These are phyloP conservation scores for Dicyrtoma fusca DNA, from an alignment of 2,888 invertebrate genomes.

Conservation along the genomic window DNA sequence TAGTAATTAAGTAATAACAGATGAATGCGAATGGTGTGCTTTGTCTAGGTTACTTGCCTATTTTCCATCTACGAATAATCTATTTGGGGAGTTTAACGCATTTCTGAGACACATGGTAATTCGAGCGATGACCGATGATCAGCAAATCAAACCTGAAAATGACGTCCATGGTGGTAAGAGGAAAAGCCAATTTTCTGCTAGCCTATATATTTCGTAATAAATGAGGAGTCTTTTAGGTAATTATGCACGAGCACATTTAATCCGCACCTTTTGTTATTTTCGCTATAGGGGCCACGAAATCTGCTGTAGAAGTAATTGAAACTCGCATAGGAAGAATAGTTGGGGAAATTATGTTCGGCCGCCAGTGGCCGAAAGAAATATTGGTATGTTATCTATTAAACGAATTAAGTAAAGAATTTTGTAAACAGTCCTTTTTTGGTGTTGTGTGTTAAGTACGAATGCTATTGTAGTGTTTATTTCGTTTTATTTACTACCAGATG, in stretches of 20 bases:
- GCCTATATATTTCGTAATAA: no score
- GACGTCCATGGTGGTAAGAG: neutral
- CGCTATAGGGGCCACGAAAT: neutral
- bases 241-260: no score
- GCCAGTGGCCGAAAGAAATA: neutral
- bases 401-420: no score
- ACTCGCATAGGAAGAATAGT: neutral
- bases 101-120: slow-evolving; percentile 5
- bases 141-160: neutral
- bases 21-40: neutral
- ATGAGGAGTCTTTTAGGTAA: no score
- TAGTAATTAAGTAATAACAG: no score
- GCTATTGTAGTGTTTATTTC: neutral
- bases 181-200: no score
- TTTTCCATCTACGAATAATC: neutral
- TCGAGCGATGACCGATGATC: slow-evolving; percentile 12
- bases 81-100: slow-evolving; percentile 10
- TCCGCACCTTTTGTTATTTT: neutral
- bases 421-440: no score
- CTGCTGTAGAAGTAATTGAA: slow-evolving; percentile 13
- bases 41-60: slow-evolving; percentile 1
- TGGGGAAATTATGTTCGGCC: neutral
- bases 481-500: neutral
- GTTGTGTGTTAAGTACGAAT: neutral
- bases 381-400: no score